Conservation (phyloP, 2,888 invertebrate species). For the Tetragonisca angustula region DNA sequence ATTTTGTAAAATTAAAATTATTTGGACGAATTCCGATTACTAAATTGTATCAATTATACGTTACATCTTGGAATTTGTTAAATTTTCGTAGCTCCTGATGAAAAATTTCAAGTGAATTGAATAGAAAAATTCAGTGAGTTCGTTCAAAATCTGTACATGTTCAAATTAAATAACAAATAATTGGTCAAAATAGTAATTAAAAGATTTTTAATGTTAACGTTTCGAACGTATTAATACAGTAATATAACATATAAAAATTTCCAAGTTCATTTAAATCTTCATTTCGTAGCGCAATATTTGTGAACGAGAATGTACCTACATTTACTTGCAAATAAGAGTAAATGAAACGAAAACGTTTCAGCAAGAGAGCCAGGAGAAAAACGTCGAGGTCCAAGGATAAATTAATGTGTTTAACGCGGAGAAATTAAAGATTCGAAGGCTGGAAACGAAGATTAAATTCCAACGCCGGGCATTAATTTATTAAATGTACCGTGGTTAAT, state of each 20-base stretch:
- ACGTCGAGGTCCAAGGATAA: background rate
- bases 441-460: background rate
- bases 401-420: background rate
- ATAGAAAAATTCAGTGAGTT: too few species aligned
- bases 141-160: background rate
- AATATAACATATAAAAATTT: background rate
- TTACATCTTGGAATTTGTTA: too few species aligned
- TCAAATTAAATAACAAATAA: background rate
- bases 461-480: background rate
- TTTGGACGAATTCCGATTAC: too few species aligned
- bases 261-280: background rate
- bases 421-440: background rate
- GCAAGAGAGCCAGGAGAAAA: background rate
- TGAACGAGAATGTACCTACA: background rate
- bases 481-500: background rate
- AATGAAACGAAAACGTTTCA: background rate
- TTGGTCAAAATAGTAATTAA: background rate
- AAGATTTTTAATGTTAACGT: background rate
- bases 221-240: background rate
- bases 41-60: too few species aligned
- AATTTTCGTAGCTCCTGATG: fast-evolving
- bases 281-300: background rate
- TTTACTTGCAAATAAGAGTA: background rate
- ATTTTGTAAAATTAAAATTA: too few species aligned
- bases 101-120: background rate